phyloP scores from a whole-genome alignment of 2,113 vertebrate genomes.

The Phrynosoma blainvillii region DNA sequence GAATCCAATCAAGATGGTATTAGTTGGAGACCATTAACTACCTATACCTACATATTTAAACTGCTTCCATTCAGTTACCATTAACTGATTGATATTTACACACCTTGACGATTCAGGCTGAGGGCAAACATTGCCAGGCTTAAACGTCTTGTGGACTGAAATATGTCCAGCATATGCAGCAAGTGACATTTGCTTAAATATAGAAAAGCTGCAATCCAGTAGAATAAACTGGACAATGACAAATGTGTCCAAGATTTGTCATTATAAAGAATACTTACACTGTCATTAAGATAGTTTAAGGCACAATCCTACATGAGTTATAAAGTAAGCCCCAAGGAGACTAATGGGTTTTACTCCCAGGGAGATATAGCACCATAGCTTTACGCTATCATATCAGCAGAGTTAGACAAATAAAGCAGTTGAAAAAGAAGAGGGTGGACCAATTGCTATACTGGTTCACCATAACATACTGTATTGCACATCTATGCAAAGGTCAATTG shows the following conservation, averaged over 20 bases:
- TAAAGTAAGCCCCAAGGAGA: background rate
- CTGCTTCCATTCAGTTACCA: background rate
- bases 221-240: background rate
- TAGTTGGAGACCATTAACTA: background rate
- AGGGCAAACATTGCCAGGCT: background rate
- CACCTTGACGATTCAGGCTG: too few species aligned
- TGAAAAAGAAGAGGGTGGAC: background rate
- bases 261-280: background rate
- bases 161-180: background rate
- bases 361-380: background rate
- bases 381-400: too few species aligned
- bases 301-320: background rate
- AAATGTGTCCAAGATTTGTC: background rate
- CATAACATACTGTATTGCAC: too few species aligned
- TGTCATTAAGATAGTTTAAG: background rate
- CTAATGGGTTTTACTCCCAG: background rate
- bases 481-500: background rate
- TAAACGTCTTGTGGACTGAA: background rate
- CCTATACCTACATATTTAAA: background rate
- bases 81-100: background rate
- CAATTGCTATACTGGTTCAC: background rate
- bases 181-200: too few species aligned
- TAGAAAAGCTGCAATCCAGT: too few species aligned
- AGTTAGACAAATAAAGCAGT: background rate
- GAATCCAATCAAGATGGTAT: background rate